Conservation (phyloP, 2,113 vertebrate genomes). For the Narcine bancroftii region DNA sequence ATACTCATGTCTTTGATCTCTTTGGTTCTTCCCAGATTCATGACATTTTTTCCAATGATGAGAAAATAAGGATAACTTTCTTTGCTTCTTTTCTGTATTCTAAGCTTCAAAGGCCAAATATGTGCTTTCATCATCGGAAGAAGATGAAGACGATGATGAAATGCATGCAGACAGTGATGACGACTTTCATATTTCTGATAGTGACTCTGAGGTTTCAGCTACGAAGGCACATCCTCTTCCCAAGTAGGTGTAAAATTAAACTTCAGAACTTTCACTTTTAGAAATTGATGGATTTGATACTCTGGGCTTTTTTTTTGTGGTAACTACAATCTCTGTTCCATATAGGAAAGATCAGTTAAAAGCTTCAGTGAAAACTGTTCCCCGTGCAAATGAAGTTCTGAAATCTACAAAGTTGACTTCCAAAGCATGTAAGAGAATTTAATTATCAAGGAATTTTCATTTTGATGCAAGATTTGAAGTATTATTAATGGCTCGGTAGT, state of each 20-base stretch:
- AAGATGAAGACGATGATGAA: neutral
- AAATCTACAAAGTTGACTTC: neutral
- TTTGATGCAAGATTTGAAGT: neutral
- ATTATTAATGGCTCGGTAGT: neutral
- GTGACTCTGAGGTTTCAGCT: conserved; percentile 35
- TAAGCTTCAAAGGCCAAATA: conserved; percentile 21
- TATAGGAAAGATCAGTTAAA: conserved; percentile 4
- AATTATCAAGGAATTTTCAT: neutral
- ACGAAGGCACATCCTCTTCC: conserved; percentile 46
- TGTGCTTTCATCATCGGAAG: neutral
- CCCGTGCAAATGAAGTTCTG: neutral
- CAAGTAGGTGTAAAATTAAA: conserved; percentile 49
- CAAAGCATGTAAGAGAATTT: conserved; percentile 12
- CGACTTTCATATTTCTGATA: conserved; percentile 42
- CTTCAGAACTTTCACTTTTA: neutral
- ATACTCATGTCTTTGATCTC: neutral
- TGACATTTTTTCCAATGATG: neutral
- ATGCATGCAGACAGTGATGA: conserved; percentile 37
- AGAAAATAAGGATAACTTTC: neutral
- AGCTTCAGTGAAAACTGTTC: neutral
- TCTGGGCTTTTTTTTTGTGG: neutral
- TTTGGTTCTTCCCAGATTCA: neutral
- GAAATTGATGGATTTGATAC: neutral
- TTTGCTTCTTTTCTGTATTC: neutral
- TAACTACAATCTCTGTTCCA: neutral